Base-by-base conservation (phyloP, 2,797 vertebrate genomes). In the Novumbra hubbsi region DNA sequence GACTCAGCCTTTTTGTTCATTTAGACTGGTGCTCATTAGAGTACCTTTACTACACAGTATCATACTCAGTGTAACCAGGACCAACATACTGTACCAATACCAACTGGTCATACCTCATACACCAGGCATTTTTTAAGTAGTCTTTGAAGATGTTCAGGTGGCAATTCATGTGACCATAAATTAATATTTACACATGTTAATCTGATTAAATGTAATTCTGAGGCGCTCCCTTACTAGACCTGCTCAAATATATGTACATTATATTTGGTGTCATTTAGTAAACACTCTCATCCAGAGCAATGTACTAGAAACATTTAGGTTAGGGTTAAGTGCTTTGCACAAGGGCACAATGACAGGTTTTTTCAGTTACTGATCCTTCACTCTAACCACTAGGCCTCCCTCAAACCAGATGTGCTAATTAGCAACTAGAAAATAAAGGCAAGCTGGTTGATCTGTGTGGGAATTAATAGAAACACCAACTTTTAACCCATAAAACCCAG, bases 351-450 rank as follows among this genome's bases (percentile, higher is more conserved):
- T 32, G 32, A 32, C 32, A 32, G 32, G 32, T 32, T 32, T 32
- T 32, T 32, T 32, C 32, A 32, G 32, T 32, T 32, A 32, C 32
- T 32, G 32, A 32, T 32, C 32, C 32, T 2, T 32, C 32, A 32
- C 32, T 32, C 32, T 32, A 32, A 32, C 32, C 32, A 32, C 32
- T 32, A 32, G 32, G 32, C 32, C 32, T 32, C 32, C 32, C 32
- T 2, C 32, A 32, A 2, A 32, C 90, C 89, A 90, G 89, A 92
- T 92, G 92, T 91, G 90, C 89, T 91, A 90, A 93, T 93, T 90
- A 83, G 82, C 86, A 74, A 81, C 89, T 90, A 87, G 85, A 83
- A 81, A 81, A 77, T 74, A 86, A 76, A 76, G 87, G 84, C 81
- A 79, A 80, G 78, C 76, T 88, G 80, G 84, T 79, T 86, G 86